Evolutionary conservation across 1,140 invertebrate genomes (phyloP).

Genomic region (Drosophila tristis): DNA sequence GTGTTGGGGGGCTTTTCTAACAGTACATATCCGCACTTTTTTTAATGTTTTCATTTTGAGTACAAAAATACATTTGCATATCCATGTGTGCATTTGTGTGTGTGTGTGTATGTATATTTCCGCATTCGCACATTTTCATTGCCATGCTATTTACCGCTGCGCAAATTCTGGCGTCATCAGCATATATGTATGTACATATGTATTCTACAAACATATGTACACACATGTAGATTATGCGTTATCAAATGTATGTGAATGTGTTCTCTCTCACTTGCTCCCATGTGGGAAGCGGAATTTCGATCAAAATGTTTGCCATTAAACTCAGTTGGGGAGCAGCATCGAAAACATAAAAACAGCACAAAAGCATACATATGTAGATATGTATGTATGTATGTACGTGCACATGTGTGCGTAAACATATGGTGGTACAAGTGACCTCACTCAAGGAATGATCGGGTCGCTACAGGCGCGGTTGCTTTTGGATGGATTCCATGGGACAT

Average conservation of each 20-base stretch:
- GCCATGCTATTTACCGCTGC: slow-evolving; percentile 45
- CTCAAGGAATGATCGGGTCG: slow-evolving; percentile 25
- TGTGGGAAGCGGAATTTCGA: slow-evolving; percentile 3
- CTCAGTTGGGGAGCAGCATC: slow-evolving; percentile 29
- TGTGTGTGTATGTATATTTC: not conserved
- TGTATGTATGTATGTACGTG: not conserved
- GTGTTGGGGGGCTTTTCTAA: slow-evolving; percentile 16
- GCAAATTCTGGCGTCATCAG: slow-evolving; percentile 36
- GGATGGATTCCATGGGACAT: not conserved
- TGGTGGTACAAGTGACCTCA: slow-evolving; percentile 18
- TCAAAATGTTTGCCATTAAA: too few species aligned
- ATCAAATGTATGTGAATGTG: not conserved
- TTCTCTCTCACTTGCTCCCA: not conserved
- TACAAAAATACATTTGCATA: too few species aligned
- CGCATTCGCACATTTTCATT: slow-evolving; percentile 34
- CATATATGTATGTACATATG: too few species aligned
- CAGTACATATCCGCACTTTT: slow-evolving; percentile 23
- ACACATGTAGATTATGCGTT: not conserved
- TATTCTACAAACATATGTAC: not conserved
- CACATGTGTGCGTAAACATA: slow-evolving; percentile 18
- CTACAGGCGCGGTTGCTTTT: slow-evolving; percentile 14
- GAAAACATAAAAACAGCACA: not conserved
- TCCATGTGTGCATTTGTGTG: too few species aligned
- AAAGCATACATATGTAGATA: not conserved
- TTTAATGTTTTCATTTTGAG: slow-evolving; percentile 16